Conservation (phyloP, 2,888 invertebrate genomes). For the Xylota segnis region DNA sequence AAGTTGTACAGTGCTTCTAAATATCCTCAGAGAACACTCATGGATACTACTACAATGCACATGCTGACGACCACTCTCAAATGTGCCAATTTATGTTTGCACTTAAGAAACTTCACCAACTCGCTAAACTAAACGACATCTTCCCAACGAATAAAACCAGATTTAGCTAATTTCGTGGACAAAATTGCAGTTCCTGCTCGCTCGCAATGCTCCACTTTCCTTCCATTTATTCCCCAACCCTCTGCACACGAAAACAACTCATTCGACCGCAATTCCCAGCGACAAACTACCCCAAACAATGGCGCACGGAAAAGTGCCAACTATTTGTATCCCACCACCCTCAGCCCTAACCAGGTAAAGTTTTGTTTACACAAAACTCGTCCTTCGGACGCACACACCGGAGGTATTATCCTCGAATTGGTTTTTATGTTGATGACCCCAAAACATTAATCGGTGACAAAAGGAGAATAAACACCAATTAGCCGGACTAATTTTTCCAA, state of each 20-base stretch:
- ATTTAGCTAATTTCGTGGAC: background rate
- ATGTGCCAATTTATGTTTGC: background rate
- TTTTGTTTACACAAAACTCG: constrained; percentile 42
- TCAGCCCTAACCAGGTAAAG: constrained; percentile 1
- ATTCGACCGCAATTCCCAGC: constrained; percentile 22
- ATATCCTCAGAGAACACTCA: too few relatives aligned
- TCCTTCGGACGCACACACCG: constrained; percentile 4
- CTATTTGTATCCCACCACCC: constrained; percentile 5
- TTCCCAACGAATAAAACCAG: background rate
- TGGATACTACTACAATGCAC: too few relatives aligned
- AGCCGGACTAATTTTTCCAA: constrained; percentile 58
- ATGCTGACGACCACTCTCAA: background rate
- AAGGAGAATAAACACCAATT: constrained; percentile 68
- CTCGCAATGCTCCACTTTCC: constrained; percentile 4
- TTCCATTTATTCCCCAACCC: background rate
- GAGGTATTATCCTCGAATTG: constrained; percentile 48
- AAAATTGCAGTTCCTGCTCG: background rate
- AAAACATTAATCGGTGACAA: constrained; percentile 72
- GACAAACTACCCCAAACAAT: constrained; percentile 13
- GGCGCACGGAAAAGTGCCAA: constrained; percentile 32
- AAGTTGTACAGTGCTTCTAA: too few relatives aligned
- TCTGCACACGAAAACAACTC: background rate
- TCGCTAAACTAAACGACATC: background rate
- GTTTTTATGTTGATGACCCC: constrained; percentile 65
- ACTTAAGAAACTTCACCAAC: background rate